Base-by-base conservation (phyloP, 1,140 invertebrate genomes). In the Delia radicum region DNA sequence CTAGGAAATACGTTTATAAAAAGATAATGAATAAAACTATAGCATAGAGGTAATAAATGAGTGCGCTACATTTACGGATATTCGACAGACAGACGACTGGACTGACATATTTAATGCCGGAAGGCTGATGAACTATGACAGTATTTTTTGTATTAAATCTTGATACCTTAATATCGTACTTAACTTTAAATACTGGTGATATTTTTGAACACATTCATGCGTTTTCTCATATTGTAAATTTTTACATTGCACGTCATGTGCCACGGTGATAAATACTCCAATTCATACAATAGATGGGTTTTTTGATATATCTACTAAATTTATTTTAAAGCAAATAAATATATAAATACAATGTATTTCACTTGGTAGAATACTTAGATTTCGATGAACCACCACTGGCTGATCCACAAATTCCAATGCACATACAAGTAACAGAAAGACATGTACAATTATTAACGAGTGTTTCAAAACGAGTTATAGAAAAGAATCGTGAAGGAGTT, bases 61-160 rank as follows among this genome's bases (percentile, higher is more conserved):
- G 24, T 3, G 37, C 37, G 10, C n/a, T 15, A 42, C n/a, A 10
- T 10, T 4, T 10, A 33, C 31, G 10, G 6, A 13, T 4, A 48
- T 15, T 15, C 42, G 15, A 15, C 15, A 15, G 42, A 18, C 48
- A n/a, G 18, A 55, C 21, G 24, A 18, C 5, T 18, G 24, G 48
- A 55, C n/a, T 18, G 48, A 55, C 18, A 55, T n/a, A 21, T 1
- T 24, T 4, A 2, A 10, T 21, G 48, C 3, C 65, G 65, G 65
- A 69, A 69, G 65, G 29, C 29, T 33, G 65, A 69, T 69, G 65
- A 69, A 69, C 65, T 69, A 69, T 69, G 65, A 18, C n/a, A 55
- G 24, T 21, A 21, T 55, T 55, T 55, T 24, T 21, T 18, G 5
- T 18, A 12, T 55, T 55, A 55, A 55, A 55, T 7, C 24, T 55